These are phyloP conservation scores for Andrena marginata DNA, from an alignment of 2,888 invertebrate genomes.

Conservation along the genomic window DNA sequence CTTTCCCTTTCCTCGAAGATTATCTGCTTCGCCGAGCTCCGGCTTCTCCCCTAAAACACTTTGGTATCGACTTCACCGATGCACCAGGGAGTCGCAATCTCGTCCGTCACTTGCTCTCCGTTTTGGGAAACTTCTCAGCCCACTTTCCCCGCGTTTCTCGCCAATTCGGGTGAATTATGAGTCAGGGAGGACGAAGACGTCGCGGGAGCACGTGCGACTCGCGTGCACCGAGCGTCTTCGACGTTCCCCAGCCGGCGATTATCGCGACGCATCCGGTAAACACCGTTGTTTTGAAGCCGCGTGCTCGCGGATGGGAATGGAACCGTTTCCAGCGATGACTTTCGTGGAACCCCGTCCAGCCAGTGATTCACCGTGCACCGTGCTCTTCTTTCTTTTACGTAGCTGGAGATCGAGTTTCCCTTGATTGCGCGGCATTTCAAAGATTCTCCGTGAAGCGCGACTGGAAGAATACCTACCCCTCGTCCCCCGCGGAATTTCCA, in stretches of 20 bases:
- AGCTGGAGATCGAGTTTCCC: not conserved
- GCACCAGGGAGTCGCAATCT: not conserved
- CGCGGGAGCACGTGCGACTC: conserved; percentile 50
- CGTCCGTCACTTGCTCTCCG: not conserved
- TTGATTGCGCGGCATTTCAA: not conserved
- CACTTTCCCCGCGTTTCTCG: not conserved
- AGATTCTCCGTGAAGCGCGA: not conserved
- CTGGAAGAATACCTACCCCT: not conserved
- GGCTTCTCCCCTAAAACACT: too few relatives aligned
- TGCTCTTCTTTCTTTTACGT: not conserved
- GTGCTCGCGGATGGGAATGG: conserved; percentile 1
- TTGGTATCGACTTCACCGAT: too few relatives aligned
- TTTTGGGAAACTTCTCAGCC: not conserved
- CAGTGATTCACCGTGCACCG: conserved; percentile 22
- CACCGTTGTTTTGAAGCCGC: conserved; percentile 28
- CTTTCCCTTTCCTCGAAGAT: not conserved
- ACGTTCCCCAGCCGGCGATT: conserved; percentile 9
- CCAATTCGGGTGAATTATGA: not conserved
- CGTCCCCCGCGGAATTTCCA: not conserved
- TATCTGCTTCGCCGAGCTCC: too few relatives aligned
- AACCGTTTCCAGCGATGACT: not conserved
- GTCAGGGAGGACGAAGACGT: conserved; percentile 10
- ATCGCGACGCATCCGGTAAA: conserved; percentile 37
- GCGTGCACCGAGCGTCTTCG: conserved; percentile 32
- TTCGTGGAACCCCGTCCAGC: conserved; percentile 3